Percentiles rank a stretch among this genome's conserved stretches.
Conservation (phyloP, 2,888 invertebrate species). For the Ornithoptera alexandrae region DNA sequence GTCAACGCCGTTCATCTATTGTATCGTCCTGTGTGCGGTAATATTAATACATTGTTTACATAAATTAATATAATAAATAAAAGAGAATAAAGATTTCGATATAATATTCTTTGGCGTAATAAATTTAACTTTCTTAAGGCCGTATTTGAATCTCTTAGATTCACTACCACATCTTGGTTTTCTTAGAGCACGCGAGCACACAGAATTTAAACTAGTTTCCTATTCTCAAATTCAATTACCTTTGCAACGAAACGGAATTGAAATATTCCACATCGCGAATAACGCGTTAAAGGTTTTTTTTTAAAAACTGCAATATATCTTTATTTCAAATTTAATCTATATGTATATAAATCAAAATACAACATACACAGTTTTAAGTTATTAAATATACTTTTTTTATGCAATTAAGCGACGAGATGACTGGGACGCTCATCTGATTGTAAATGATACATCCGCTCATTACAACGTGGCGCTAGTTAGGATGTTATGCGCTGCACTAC, state of each 20-base stretch:
- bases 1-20: not conserved
- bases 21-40: not conserved
- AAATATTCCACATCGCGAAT: slow-evolving; percentile 10
- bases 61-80: not conserved
- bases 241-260: slow-evolving; percentile 18
- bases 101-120: not conserved
- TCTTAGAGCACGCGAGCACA: slow-evolving; percentile 20
- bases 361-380: no score
- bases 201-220: slow-evolving; percentile 27
- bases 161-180: slow-evolving; percentile 20
- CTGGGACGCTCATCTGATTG: no score
- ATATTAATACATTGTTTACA: not conserved
- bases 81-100: not conserved
- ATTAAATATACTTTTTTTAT: no score
- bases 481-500: no score
- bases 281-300: not conserved
- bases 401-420: no score
- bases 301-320: not conserved
- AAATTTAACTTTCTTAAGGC: slow-evolving; percentile 12
- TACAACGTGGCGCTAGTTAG: no score
- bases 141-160: slow-evolving; percentile 25
- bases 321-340: not conserved
- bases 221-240: slow-evolving; percentile 26
- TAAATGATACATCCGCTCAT: no score
- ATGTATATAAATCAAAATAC: not conserved